phyloP scores from a whole-genome alignment of 1,140 invertebrate species.

The Wiebesia pumilae region DNA sequence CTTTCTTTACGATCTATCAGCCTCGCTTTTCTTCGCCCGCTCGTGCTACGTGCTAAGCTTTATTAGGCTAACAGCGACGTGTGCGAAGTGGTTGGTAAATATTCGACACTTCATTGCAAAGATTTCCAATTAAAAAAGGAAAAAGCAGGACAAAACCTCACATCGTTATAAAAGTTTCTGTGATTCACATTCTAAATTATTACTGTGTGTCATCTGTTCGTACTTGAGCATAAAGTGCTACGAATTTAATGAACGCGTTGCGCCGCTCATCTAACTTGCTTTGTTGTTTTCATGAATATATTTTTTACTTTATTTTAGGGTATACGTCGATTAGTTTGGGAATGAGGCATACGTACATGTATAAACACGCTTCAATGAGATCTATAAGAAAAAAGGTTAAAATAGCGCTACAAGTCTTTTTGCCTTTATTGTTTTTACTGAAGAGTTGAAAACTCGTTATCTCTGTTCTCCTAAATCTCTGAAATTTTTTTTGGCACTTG shows the following conservation, averaged over 20 bases:
- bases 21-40: background rate
- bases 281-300: too few relatives aligned
- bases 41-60: background rate
- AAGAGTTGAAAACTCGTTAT: conserved; percentile 37
- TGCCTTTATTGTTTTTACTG: background rate
- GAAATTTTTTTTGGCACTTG: conserved; percentile 19
- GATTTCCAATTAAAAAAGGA: too few relatives aligned
- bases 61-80: background rate
- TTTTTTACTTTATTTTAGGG: background rate
- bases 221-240: background rate
- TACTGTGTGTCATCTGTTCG: too few relatives aligned
- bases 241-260: background rate
- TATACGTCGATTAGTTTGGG: background rate
- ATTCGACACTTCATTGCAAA: background rate
- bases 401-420: background rate
- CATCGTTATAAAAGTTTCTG: too few relatives aligned
- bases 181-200: too few relatives aligned
- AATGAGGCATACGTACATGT: background rate
- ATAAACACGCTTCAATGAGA: background rate
- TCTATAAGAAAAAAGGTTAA: background rate
- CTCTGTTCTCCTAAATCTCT: conserved; percentile 28
- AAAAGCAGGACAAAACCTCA: too few relatives aligned
- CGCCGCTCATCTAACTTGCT: background rate
- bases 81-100: background rate
- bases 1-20: background rate